These are phyloP conservation scores for Eustalomyia histrio DNA, from an alignment of 2,888 invertebrate species.

Conservation along the genomic window DNA sequence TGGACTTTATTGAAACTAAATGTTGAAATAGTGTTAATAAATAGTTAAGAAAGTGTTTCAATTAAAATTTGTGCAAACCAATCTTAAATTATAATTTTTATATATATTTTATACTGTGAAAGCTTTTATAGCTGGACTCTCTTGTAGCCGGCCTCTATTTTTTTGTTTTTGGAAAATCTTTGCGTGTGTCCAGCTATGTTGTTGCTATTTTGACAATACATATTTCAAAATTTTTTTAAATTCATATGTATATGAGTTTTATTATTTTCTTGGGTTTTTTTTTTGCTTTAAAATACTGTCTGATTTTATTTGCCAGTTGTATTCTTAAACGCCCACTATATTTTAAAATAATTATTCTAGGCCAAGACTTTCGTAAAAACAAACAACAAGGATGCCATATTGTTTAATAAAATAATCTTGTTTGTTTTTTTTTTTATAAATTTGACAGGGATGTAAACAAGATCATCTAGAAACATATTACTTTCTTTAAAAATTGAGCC, in stretches of 20 bases:
- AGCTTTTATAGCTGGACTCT: constrained; percentile 29
- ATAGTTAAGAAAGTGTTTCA: not conserved
- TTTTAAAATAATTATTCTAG: constrained; percentile 61
- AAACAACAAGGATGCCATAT: constrained; percentile 49
- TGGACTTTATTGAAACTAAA: not conserved
- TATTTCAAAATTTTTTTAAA: constrained; percentile 20
- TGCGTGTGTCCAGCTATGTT: not conserved
- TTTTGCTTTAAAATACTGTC: constrained; percentile 26
- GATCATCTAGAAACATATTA: too few species aligned
- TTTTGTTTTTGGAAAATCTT: not conserved
- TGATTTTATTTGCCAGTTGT: constrained; percentile 59
- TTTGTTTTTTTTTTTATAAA: constrained; percentile 18
- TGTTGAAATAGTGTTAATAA: not conserved
- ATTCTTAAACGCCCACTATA: constrained; percentile 61
- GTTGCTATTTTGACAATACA: not conserved
- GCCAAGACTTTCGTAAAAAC: constrained; percentile 55
- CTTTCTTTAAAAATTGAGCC: too few species aligned
- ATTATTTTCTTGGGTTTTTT: constrained; percentile 9
- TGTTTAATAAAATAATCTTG: constrained; percentile 3
- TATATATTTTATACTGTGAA: constrained; percentile 10
- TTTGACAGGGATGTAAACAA: constrained; percentile 15
- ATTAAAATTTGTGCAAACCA: not conserved
- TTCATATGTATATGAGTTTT: constrained; percentile 19
- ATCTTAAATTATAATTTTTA: not conserved
- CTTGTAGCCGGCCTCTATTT: not conserved